Evolutionary conservation across 2,797 vertebrate species (phyloP).

Genomic region (Gymnoscopelus microlampas): DNA sequence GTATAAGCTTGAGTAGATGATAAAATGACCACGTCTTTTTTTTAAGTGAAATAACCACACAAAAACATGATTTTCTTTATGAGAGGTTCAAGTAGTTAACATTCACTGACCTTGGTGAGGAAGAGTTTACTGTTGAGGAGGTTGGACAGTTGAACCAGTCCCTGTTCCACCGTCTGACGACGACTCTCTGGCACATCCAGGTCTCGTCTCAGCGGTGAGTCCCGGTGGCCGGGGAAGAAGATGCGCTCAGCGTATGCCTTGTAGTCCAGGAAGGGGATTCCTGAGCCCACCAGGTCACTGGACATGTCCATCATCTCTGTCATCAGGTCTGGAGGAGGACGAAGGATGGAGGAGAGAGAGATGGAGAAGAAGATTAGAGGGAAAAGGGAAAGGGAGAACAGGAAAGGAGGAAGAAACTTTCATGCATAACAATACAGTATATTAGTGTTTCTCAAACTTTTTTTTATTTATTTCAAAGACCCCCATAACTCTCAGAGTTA

Average conservation of each 20-base stretch:
- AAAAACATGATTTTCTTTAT: no score
- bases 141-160: conserved; percentile 94
- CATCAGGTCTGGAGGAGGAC: conserved; percentile 89
- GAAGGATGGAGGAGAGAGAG: not conserved
- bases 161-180: conserved; percentile 93
- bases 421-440: no score
- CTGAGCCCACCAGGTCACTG: conserved; percentile 94
- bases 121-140: conserved; percentile 98
- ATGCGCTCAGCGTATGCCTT: conserved; percentile 92
- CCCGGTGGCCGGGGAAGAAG: conserved; percentile 95
- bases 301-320: conserved; percentile 99
- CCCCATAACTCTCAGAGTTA: no score
- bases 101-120: conserved; percentile 88
- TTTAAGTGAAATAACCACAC: no score
- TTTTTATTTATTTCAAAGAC: no score
- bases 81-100: no score
- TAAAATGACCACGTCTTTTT: no score
- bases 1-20: no score
- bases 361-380: not conserved
- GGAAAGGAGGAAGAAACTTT: not conserved
- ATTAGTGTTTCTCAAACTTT: no score
- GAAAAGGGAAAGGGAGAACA: conserved; percentile 8
- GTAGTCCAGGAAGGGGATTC: conserved; percentile 96
- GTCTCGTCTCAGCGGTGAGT: conserved; percentile 91
- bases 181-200: conserved; percentile 92